Evolutionary conservation across 35 echinoderm and acorn worm genomes (phyloP).

Genomic region (Amphiura filiformis): DNA sequence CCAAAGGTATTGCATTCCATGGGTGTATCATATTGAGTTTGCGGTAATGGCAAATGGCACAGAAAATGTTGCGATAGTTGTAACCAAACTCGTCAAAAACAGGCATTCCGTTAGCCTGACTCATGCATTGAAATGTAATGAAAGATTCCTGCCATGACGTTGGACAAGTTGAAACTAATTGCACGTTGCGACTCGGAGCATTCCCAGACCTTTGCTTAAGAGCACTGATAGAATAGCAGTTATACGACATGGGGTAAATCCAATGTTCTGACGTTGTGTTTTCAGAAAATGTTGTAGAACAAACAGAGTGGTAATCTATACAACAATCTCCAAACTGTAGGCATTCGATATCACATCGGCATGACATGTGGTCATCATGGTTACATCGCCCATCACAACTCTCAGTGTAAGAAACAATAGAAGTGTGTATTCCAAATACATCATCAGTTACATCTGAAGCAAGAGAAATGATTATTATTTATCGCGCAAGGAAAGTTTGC

Average conservation of each 20-base stretch:
- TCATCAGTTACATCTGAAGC: too few species aligned
- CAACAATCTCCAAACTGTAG: not conserved
- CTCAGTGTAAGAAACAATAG: too few species aligned
- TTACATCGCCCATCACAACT: not conserved
- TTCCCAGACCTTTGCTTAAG: too few species aligned
- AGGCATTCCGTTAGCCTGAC: not conserved
- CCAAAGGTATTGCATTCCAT: not conserved
- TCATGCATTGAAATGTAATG: not conserved
- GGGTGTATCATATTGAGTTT: not conserved
- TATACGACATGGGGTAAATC: not conserved
- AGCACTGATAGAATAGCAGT: not conserved
- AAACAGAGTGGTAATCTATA: not conserved
- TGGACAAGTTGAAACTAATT: not conserved
- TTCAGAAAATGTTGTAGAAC: too few species aligned
- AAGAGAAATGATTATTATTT: too few species aligned
- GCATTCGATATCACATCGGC: not conserved
- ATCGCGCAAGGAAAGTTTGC: too few species aligned
- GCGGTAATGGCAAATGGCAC: not conserved
- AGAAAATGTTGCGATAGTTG: slow-evolving; percentile 4
- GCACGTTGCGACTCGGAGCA: too few species aligned
- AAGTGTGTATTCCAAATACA: too few species aligned
- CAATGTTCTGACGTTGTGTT: not conserved
- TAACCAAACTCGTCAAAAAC: not conserved
- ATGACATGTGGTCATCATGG: not conserved
- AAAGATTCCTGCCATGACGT: not conserved